Evolutionary conservation across 1,140 invertebrate genomes (phyloP).

Genomic region (Papilio machaon): DNA sequence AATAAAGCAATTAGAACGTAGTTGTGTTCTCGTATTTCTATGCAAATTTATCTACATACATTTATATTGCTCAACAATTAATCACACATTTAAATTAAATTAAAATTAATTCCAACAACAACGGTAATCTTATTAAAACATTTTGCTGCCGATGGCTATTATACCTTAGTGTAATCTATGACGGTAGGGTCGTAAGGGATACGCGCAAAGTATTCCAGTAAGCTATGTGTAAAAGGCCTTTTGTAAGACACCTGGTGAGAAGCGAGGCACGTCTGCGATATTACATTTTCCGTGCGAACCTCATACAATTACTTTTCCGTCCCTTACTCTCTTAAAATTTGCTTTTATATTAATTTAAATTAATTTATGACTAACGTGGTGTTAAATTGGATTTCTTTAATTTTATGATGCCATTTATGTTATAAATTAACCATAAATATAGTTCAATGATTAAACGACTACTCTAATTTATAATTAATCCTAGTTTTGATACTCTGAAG

Average conservation of each 20-base stretch:
- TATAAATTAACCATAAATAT: not conserved
- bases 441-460: not conserved
- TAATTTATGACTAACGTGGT: conserved; percentile 10
- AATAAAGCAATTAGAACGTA: not conserved
- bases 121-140: not conserved
- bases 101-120: not conserved
- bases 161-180: conserved; percentile 18
- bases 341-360: conserved; percentile 25
- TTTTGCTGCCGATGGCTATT: not conserved
- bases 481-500: no score
- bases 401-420: not conserved
- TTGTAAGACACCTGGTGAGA: conserved; percentile 33
- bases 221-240: conserved; percentile 24
- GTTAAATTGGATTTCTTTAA: not conserved
- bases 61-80: not conserved
- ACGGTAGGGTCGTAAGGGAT: conserved; percentile 16
- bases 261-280: conserved; percentile 27
- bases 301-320: conserved; percentile 16
- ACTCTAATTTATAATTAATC: not conserved
- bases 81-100: not conserved
- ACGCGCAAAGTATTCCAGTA: conserved; percentile 15
- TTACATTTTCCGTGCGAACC: conserved; percentile 11
- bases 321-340: conserved; percentile 17
- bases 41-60: not conserved
- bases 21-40: not conserved